phyloP scores from a whole-genome alignment of 1,140 invertebrate genomes.

The Anadara kagoshimensis region DNA sequence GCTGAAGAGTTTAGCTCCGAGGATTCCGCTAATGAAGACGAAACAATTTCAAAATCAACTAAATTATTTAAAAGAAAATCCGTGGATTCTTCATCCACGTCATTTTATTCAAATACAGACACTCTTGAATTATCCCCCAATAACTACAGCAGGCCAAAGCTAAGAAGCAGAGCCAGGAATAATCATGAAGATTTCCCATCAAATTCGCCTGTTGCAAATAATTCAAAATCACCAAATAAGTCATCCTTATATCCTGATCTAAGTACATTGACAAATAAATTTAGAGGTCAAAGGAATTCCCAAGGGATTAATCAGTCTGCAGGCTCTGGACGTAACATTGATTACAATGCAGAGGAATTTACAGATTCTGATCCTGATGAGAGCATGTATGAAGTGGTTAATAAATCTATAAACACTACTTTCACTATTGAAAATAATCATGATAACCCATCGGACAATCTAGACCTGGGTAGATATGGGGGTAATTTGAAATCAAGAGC shows the following conservation, averaged over 20 bases:
- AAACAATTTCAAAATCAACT: slow-evolving; percentile 5
- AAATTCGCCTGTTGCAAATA: no score
- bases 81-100: neutral
- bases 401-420: slow-evolving; percentile 63
- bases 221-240: no score
- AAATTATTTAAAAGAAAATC: slow-evolving; percentile 1
- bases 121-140: slow-evolving; percentile 33
- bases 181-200: no score
- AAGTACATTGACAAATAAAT: neutral
- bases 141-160: no score
- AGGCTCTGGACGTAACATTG: no score
- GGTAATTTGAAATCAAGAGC: no score
- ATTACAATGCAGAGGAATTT: slow-evolving; percentile 45
- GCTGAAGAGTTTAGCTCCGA: slow-evolving; percentile 43
- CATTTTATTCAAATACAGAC: slow-evolving; percentile 32
- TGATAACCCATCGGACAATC: slow-evolving; percentile 5
- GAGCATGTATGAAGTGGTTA: slow-evolving; percentile 60
- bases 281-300: no score
- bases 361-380: slow-evolving; percentile 63
- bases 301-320: no score
- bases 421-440: slow-evolving; percentile 46
- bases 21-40: slow-evolving; percentile 42
- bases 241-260: slow-evolving; percentile 41
- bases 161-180: no score
- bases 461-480: no score